A percentile compares a stretch with the other conserved stretches of the same genome.
Evolutionary conservation across 2,888 invertebrate species (phyloP).

Genomic region (Pimpla rufipes): DNA sequence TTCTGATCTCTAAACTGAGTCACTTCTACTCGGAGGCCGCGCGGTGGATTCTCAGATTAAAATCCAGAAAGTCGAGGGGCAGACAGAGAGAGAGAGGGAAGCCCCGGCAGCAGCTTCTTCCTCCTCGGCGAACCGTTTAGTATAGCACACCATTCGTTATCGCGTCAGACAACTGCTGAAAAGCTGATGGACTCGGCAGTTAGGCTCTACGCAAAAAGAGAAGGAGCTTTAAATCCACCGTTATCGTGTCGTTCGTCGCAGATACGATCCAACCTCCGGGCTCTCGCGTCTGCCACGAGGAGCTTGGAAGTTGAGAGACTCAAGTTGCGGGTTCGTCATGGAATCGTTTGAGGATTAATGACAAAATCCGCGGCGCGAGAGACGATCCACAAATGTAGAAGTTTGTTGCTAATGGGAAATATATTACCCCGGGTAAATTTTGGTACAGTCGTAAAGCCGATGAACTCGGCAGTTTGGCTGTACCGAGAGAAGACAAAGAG

Average conservation of each 20-base stretch:
- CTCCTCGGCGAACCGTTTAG: constrained; percentile 38
- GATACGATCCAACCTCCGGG: constrained; percentile 26
- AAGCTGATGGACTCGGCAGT: constrained; percentile 44
- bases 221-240: constrained; percentile 39
- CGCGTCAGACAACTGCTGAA: constrained; percentile 55
- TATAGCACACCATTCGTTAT: constrained; percentile 58
- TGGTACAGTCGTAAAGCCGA: too few relatives aligned
- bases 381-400: too few relatives aligned
- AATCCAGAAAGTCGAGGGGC: constrained; percentile 59
- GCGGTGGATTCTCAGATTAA: constrained; percentile 63
- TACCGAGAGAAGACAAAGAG: neutral
- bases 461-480: too few relatives aligned
- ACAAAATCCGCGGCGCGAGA: neutral
- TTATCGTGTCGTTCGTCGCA: constrained; percentile 37
- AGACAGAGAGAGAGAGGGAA: neutral
- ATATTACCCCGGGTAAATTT: too few relatives aligned
- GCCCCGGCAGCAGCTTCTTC: constrained; percentile 42
- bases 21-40: constrained; percentile 26
- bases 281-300: constrained; percentile 10
- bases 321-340: neutral
- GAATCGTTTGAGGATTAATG: neutral
- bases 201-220: constrained; percentile 27
- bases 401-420: too few relatives aligned
- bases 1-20: constrained; percentile 52
- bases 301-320: neutral